Conservation (phyloP, 1,140 invertebrate genomes). For the Caerostris darwini region DNA sequence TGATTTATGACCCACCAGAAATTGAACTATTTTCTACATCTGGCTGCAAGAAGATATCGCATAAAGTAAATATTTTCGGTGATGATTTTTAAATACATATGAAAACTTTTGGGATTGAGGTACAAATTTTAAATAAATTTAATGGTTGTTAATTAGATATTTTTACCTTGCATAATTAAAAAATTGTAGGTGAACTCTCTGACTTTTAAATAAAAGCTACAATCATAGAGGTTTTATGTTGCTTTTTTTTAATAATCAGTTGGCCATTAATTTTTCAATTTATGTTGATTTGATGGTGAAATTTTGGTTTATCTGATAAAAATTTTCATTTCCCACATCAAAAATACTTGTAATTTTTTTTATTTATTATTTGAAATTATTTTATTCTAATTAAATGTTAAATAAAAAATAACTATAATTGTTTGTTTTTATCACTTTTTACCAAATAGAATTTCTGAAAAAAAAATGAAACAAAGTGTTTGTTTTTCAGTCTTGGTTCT, state of each 20-base stretch:
- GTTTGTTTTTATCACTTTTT: too few relatives aligned
- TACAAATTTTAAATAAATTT: background rate
- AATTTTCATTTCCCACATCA: too few relatives aligned
- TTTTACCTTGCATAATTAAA: background rate
- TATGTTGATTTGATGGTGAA: too few relatives aligned
- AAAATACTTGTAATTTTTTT: too few relatives aligned
- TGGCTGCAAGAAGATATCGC: conserved; percentile 83
- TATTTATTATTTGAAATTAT: too few relatives aligned
- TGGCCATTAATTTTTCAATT: background rate
- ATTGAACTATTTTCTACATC: conserved; percentile 82
- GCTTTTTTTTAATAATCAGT: background rate
- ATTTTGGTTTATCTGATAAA: too few relatives aligned
- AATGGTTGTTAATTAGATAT: background rate
- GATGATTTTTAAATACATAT: too few relatives aligned
- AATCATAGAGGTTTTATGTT: background rate
- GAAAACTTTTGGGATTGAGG: background rate
- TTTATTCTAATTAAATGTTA: too few relatives aligned
- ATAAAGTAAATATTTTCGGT: conserved; percentile 80
- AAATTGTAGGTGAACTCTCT: background rate
- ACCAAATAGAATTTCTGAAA: too few relatives aligned
- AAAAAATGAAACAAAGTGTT: too few relatives aligned
- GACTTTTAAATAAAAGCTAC: background rate
- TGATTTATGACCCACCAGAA: conserved; percentile 83
- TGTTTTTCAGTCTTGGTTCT: too few relatives aligned
- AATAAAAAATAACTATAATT: too few relatives aligned